Evolutionary conservation across 2,888 invertebrate genomes (phyloP).

Genomic region (Rhopalosiphum nymphaeae): DNA sequence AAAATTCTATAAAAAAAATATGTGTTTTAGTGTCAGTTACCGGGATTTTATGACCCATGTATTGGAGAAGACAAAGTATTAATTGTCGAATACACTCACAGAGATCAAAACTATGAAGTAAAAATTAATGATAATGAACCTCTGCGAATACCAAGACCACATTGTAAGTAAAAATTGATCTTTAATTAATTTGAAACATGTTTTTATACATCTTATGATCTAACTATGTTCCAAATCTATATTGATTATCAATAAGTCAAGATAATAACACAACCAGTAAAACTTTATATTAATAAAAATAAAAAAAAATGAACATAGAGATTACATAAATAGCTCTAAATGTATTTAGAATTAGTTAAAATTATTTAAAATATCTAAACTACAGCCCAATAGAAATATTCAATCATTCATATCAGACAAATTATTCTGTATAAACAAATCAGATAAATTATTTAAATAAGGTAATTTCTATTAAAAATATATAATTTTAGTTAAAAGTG

Average conservation of each 20-base stretch:
- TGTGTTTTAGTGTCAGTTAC: constrained; percentile 86
- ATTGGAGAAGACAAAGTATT: constrained; percentile 92
- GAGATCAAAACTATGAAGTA: constrained; percentile 83
- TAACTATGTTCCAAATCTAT: background rate
- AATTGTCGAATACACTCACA: constrained; percentile 87
- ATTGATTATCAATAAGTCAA: background rate
- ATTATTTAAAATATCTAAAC: background rate
- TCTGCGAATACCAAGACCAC: constrained; percentile 78
- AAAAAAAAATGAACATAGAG: background rate
- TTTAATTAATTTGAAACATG: background rate
- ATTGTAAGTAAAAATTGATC: constrained; percentile 43
- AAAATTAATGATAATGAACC: constrained; percentile 85
- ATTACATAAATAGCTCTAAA: background rate
- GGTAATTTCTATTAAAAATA: background rate
- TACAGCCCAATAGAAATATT: background rate
- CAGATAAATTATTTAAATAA: background rate
- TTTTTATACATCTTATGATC: background rate
- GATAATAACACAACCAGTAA: background rate
- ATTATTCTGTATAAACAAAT: background rate
- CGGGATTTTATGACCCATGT: constrained; percentile 97
- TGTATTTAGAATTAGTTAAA: background rate
- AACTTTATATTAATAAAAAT: background rate
- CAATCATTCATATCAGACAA: background rate
- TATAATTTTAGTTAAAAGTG: background rate
- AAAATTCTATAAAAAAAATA: constrained; percentile 68